Percentiles rank a stretch among this genome's conserved stretches.
These are phyloP conservation scores for Lissocephala sabroskyi DNA, from an alignment of 2,888 invertebrate genomes.

Conservation along the genomic window DNA sequence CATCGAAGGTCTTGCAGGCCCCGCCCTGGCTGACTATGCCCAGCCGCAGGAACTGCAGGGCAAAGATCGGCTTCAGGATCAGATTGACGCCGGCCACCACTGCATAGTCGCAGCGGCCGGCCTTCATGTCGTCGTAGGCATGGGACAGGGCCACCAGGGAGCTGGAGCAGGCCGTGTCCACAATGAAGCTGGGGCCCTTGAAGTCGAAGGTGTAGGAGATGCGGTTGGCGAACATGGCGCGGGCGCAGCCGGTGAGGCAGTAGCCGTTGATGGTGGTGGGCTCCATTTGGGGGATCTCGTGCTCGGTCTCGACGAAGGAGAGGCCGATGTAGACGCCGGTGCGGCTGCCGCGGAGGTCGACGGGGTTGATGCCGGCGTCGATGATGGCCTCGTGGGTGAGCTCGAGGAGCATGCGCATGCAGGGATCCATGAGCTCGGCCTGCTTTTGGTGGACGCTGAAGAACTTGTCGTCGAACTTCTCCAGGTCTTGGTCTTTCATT, in stretches of 20 bases:
- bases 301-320: slow-evolving; percentile 91
- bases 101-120: slow-evolving; percentile 94
- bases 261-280: slow-evolving; percentile 92
- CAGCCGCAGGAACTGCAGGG: slow-evolving; percentile 93
- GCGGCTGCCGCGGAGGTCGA: slow-evolving; percentile 85
- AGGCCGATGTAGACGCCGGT: slow-evolving; percentile 97
- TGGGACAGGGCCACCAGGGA: slow-evolving; percentile 92
- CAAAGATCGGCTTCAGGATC: slow-evolving; percentile 90
- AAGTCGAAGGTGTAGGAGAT: slow-evolving; percentile 97
- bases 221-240: slow-evolving; percentile 98
- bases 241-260: slow-evolving; percentile 92
- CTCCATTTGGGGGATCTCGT: slow-evolving; percentile 84
- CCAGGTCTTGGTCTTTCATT: slow-evolving; percentile 80
- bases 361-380: slow-evolving; percentile 91
- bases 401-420: slow-evolving; percentile 91
- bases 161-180: slow-evolving; percentile 98
- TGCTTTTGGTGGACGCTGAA: slow-evolving; percentile 94
- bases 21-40: slow-evolving; percentile 92
- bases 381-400: slow-evolving; percentile 91
- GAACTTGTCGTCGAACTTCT: slow-evolving; percentile 88
- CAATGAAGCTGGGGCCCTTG: slow-evolving; percentile 94
- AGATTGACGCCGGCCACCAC: slow-evolving; percentile 94
- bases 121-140: slow-evolving; percentile 84
- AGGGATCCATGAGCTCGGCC: slow-evolving; percentile 93
- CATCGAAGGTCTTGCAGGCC: slow-evolving; percentile 94